These are phyloP conservation scores for Callospermophilus lateralis DNA, from an alignment of 2,113 vertebrate genomes.

Conservation along the genomic window DNA sequence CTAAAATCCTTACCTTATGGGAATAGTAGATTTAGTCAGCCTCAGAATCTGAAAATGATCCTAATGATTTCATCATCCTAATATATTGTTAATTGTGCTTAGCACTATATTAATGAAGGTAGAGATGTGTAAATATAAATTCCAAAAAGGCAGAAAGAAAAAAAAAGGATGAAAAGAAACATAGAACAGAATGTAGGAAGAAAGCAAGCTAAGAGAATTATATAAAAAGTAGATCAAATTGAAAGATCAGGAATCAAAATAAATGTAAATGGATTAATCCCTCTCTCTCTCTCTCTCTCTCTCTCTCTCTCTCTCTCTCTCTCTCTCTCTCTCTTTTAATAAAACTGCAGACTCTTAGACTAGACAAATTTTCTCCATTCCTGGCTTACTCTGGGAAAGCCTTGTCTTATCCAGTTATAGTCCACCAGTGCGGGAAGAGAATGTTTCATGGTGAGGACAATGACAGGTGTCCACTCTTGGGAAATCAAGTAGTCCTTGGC, in stretches of 20 bases:
- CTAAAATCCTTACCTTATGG: not conserved
- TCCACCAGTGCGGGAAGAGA: not conserved
- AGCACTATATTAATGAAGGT: not conserved
- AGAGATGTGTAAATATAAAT: not conserved
- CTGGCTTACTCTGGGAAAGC: not conserved
- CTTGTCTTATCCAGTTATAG: not conserved
- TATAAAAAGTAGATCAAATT: not conserved
- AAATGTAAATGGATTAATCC: constrained; percentile 47
- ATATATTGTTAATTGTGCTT: not conserved
- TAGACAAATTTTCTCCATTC: not conserved
- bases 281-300: too few relatives aligned
- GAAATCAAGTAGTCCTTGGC: not conserved
- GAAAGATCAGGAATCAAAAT: not conserved
- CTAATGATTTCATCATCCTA: not conserved
- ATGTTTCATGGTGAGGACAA: not conserved
- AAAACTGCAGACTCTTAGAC: not conserved
- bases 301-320: not conserved
- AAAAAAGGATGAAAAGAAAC: not conserved
- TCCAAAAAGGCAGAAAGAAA: not conserved
- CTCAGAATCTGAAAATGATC: not conserved
- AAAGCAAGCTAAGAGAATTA: not conserved
- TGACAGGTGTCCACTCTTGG: not conserved
- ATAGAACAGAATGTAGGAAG: too few relatives aligned
- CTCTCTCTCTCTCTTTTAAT: not conserved
- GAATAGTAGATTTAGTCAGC: not conserved